Conservation (phyloP, 2,113 vertebrate species). For the Orientallactaga bullata region DNA sequence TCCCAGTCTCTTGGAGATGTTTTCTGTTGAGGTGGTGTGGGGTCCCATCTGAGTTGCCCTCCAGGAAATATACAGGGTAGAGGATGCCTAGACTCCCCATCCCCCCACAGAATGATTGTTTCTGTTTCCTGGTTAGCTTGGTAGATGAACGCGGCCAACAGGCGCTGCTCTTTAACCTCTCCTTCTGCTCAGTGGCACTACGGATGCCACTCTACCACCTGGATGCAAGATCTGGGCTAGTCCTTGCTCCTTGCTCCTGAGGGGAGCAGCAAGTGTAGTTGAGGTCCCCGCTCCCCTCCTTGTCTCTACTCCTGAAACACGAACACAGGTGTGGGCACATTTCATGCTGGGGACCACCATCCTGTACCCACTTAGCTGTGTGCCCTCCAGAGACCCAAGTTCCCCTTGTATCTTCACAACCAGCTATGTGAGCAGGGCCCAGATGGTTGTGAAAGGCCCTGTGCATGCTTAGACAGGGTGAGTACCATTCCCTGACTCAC, state of each 20-base stretch:
- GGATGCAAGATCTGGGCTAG: not conserved
- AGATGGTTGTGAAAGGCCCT: not conserved
- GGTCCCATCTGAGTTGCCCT: not conserved
- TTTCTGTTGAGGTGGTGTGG: not conserved
- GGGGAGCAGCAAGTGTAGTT: not conserved
- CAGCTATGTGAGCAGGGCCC: not conserved
- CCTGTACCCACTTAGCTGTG: not conserved
- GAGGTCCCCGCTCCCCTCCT: not conserved
- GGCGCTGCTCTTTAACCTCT: not conserved
- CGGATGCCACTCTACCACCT: not conserved
- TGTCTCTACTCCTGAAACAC: not conserved
- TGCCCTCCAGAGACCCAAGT: not conserved
- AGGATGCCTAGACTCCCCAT: not conserved
- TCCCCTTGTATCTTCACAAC: not conserved
- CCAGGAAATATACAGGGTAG: not conserved
- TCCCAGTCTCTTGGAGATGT: not conserved
- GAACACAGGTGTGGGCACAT: too few relatives aligned
- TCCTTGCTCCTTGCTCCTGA: not conserved
- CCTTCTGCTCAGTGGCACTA: not conserved
- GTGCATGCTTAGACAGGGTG: not conserved
- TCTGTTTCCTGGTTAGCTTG: not conserved
- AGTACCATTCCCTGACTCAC: constrained; percentile 46
- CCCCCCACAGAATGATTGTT: too few relatives aligned
- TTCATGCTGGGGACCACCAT: not conserved
- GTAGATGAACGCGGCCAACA: not conserved